Evolutionary conservation across 2,888 invertebrate species (phyloP).

Genomic region (Ectemnius cavifrons): DNA sequence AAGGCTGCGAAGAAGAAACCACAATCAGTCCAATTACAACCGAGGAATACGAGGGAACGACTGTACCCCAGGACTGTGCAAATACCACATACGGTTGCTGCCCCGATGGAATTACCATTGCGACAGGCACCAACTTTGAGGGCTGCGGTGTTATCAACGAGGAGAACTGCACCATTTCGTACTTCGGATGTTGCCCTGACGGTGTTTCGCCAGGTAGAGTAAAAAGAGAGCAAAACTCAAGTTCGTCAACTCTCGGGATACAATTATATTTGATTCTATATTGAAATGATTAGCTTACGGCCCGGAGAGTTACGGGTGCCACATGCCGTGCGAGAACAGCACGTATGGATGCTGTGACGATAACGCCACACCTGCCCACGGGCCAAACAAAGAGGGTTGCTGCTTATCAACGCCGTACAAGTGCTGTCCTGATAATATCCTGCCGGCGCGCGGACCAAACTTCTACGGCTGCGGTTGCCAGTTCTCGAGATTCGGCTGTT

Average conservation of each 20-base stretch:
- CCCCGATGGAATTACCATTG: slow-evolving; percentile 82
- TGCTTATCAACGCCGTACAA: slow-evolving; percentile 86
- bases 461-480: slow-evolving; percentile 87
- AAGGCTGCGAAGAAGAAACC: slow-evolving; percentile 68
- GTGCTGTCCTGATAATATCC: slow-evolving; percentile 95
- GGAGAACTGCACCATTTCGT: slow-evolving; percentile 80
- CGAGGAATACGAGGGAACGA: slow-evolving; percentile 66
- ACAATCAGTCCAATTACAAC: slow-evolving; percentile 52
- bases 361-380: slow-evolving; percentile 90
- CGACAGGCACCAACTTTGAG: slow-evolving; percentile 82
- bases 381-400: slow-evolving; percentile 89
- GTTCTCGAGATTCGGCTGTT: slow-evolving; percentile 89
- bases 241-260: no score
- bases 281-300: slow-evolving; percentile 81
- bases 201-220: slow-evolving; percentile 81
- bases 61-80: slow-evolving; percentile 76
- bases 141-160: slow-evolving; percentile 80
- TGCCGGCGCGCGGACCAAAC: slow-evolving; percentile 88
- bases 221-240: not conserved
- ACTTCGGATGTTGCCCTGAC: slow-evolving; percentile 88
- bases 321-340: slow-evolving; percentile 83
- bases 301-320: slow-evolving; percentile 86
- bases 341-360: slow-evolving; percentile 94
- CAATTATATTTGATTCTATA: not conserved
- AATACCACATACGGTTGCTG: slow-evolving; percentile 87